Conservation (phyloP, 2,113 vertebrate genomes). For the Myrmophylax atrothorax region DNA sequence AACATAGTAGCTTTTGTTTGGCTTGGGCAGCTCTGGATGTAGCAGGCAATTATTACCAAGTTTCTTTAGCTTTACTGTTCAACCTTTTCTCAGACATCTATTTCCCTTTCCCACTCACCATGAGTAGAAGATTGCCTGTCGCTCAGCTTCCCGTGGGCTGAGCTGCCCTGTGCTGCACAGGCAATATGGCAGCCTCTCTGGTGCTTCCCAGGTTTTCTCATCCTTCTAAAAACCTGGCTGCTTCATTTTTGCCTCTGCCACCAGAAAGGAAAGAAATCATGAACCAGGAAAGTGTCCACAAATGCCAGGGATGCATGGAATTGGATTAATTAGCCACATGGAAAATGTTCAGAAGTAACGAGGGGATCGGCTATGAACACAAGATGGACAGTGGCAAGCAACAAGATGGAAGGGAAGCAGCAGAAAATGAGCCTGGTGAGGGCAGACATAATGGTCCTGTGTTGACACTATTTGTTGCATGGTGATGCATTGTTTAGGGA, state of each 20-base stretch:
- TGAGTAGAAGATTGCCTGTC: background rate
- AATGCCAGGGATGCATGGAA: background rate
- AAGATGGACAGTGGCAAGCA: background rate
- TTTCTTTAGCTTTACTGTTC: background rate
- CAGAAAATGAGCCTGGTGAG: background rate
- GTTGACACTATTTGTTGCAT: background rate
- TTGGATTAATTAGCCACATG: background rate
- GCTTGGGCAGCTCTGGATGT: background rate
- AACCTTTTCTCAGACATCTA: background rate
- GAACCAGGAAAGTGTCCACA: background rate
- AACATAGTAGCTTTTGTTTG: background rate
- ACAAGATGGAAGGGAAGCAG: background rate
- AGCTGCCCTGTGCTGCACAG: fast-evolving
- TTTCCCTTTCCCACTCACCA: background rate
- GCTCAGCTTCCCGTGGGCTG: background rate
- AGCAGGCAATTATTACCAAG: background rate
- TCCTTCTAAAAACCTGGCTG: background rate
- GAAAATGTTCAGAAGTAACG: background rate
- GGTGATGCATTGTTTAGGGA: background rate
- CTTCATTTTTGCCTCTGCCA: background rate
- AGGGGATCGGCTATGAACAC: background rate
- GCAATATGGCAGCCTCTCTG: background rate
- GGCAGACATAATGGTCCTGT: fast-evolving
- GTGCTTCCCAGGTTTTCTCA: background rate
- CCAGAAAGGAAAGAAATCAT: background rate